These are phyloP conservation scores for Archaeoteleia sp. DNA, from an alignment of 2,888 invertebrate genomes.

Conservation along the genomic window DNA sequence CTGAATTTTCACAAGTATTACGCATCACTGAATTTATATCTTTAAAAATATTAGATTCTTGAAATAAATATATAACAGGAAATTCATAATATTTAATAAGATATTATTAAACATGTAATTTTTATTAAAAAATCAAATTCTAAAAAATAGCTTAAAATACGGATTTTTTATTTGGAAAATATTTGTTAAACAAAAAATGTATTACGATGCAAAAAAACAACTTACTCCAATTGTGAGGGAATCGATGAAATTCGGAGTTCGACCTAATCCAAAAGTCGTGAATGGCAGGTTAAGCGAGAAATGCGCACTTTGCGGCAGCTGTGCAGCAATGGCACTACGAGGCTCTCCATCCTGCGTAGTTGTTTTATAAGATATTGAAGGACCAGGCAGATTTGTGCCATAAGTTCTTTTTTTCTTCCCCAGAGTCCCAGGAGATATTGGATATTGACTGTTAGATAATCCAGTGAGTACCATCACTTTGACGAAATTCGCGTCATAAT, in stretches of 20 bases:
- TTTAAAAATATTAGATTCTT: too few species aligned
- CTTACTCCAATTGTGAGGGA: constrained; percentile 86
- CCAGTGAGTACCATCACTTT: constrained; percentile 96
- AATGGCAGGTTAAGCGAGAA: constrained; percentile 96
- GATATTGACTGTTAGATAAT: constrained; percentile 82
- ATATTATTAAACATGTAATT: too few species aligned
- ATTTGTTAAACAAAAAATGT: constrained; percentile 1
- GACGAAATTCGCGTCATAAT: constrained; percentile 96
- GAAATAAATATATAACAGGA: too few species aligned
- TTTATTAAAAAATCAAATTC: too few species aligned
- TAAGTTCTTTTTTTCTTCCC: constrained; percentile 87
- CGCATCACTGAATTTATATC: too few species aligned
- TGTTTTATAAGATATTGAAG: constrained; percentile 89
- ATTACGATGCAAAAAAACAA: constrained; percentile 28
- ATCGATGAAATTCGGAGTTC: constrained; percentile 98
- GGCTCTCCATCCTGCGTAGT: constrained; percentile 90
- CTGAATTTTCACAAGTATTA: too few species aligned
- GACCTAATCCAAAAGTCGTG: constrained; percentile 96
- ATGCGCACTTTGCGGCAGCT: constrained; percentile 93
- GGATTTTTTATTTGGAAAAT: constrained; percentile 8
- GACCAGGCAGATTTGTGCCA: constrained; percentile 94
- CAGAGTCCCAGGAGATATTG: constrained; percentile 83
- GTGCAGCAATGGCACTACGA: constrained; percentile 88
- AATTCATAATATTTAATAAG: too few species aligned
- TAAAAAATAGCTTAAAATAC: too few species aligned